Base-by-base conservation (phyloP, 2,888 invertebrate genomes). In the Bugulina stolonifera region DNA sequence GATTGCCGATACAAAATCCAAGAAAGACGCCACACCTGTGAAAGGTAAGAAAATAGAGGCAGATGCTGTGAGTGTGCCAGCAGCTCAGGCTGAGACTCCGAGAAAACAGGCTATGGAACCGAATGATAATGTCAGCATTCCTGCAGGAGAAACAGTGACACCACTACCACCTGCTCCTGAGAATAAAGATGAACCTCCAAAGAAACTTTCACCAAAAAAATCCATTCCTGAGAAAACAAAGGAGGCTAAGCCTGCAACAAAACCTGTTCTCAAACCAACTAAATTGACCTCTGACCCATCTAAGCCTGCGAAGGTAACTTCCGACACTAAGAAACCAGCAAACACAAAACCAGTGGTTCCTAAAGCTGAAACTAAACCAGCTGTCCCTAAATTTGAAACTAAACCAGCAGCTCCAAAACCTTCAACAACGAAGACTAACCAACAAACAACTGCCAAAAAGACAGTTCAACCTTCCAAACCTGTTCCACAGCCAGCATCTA, bases 1-100 rank as follows among this genome's bases (percentile, higher is more conserved):
- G 18, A 14, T 10, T 32, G 64, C 32, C 3, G 27, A 64, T 22
- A 55, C 14, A 18, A 55, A 55, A 55, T 5, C 55, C 25, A 25
- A 23, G 5, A 18, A 5, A 18, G 55, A 25, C 3, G 23, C 55
- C 5, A 55, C 22, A 3, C 10, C 55, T 23, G 3, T 5, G 23
- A n/a, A 18, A 23, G 27, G 32, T 3, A 27, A 14, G 32, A 64
- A 27, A 29, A 32, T 34, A 14, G 64, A 64, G 27, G n/a, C 55
- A 23, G 55, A 55, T 23, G 18, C 64, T 32, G 32, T 64, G 3
- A 64, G 64, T n/a, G 27, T 64, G 14, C 64, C 64, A 29, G 2
- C 32, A 32, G 64, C 64, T 27, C 64, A 64, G 14, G 5, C 64
- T 32, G 64, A 64, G n/a, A 32, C 64, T 25, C 64, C 64, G 5